Evolutionary conservation across 1,140 invertebrate species (phyloP).

Genomic region (Bombus sibiricus): DNA sequence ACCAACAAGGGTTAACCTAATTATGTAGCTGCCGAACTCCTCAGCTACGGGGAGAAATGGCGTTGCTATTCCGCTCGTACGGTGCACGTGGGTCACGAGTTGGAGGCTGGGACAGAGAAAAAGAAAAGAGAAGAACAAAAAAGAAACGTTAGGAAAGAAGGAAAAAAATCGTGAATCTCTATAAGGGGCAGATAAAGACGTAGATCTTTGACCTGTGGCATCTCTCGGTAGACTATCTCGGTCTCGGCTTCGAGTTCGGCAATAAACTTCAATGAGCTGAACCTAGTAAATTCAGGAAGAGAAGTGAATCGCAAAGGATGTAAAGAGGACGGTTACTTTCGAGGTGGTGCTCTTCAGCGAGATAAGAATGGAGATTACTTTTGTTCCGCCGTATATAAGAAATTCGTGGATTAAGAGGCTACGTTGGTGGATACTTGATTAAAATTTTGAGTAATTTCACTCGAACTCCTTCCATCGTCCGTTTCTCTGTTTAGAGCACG

Average conservation of each 20-base stretch:
- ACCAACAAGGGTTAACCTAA: conserved; percentile 77
- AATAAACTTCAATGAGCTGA: conserved; percentile 25
- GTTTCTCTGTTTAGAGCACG: not conserved
- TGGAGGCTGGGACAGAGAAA: conserved; percentile 12
- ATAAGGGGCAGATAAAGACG: conserved; percentile 26
- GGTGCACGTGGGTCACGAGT: conserved; percentile 73
- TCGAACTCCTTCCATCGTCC: not conserved
- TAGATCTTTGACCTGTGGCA: conserved; percentile 22
- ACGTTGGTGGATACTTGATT: not conserved
- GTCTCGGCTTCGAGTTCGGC: conserved; percentile 45
- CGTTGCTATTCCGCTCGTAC: conserved; percentile 76
- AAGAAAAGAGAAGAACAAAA: not conserved
- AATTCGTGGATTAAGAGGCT: not conserved
- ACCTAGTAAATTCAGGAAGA: conserved; percentile 8
- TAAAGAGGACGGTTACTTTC: not conserved
- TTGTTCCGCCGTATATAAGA: not conserved
- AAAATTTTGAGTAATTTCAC: conserved; percentile 11
- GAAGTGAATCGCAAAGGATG: not conserved
- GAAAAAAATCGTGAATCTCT: conserved; percentile 19
- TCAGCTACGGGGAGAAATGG: conserved; percentile 65
- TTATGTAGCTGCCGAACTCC: conserved; percentile 75
- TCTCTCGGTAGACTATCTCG: not conserved
- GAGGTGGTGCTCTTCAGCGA: not conserved
- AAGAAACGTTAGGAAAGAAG: too few relatives aligned
- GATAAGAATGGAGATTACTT: not conserved